Evolutionary conservation across 2,797 vertebrate genomes (phyloP).

Genomic region (Karalla daura): DNA sequence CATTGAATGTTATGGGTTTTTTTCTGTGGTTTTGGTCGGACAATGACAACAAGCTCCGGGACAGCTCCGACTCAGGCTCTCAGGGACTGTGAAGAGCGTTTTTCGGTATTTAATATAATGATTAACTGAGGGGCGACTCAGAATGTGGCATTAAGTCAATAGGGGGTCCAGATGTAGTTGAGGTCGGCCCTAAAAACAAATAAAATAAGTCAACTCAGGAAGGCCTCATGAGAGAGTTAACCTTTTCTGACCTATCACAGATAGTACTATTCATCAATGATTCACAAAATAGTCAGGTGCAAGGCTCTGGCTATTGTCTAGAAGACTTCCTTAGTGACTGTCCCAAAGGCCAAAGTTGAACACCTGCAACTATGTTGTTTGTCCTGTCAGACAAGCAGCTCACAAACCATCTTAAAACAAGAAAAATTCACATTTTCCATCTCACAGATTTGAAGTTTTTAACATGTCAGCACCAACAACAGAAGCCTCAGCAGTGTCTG

Average conservation of each 20-base stretch:
- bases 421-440: too few relatives aligned
- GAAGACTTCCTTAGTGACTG: not conserved
- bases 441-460: not conserved
- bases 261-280: not conserved
- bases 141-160: too few relatives aligned
- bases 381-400: not conserved
- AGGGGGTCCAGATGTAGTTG: too few relatives aligned
- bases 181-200: too few relatives aligned
- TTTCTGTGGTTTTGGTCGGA: not conserved
- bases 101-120: too few relatives aligned
- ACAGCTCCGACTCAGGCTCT: too few relatives aligned
- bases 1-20: not conserved
- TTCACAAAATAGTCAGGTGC: not conserved
- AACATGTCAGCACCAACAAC: not conserved
- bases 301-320: not conserved
- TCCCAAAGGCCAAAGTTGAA: not conserved
- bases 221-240: too few relatives aligned
- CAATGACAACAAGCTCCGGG: not conserved
- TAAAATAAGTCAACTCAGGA: too few relatives aligned
- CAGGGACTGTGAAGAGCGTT: not conserved
- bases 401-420: too few relatives aligned
- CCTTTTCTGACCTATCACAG: not conserved
- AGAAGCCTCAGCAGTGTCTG: not conserved
- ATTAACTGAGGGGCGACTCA: too few relatives aligned
- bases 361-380: accelerated